These are phyloP conservation scores for Botia kubotai DNA, from an alignment of 2,797 vertebrate genomes.

Conservation along the genomic window DNA sequence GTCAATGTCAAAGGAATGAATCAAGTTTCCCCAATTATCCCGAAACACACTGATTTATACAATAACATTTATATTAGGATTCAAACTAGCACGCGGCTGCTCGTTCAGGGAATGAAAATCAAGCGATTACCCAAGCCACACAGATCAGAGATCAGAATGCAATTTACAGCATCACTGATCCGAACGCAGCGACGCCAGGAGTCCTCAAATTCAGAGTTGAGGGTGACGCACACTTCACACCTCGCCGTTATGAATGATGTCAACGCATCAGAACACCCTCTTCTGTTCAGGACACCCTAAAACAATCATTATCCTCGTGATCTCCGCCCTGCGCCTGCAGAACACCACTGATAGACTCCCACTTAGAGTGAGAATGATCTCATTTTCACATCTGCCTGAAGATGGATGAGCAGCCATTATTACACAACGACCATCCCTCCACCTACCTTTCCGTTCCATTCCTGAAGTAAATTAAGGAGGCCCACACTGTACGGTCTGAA, in stretches of 20 bases:
- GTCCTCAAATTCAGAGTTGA: slow-evolving; percentile 29
- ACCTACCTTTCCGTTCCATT: slow-evolving; percentile 40
- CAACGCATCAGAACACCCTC: slow-evolving; percentile 36
- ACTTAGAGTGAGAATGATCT: slow-evolving; percentile 54
- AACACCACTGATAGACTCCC: slow-evolving; percentile 47
- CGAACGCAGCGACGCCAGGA: slow-evolving; percentile 46
- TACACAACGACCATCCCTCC: slow-evolving; percentile 45
- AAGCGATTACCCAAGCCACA: slow-evolving; percentile 47
- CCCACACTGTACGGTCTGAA: slow-evolving; percentile 13
- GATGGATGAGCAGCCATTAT: slow-evolving; percentile 59
- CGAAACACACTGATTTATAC: slow-evolving; percentile 29
- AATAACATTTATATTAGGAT: slow-evolving; percentile 47
- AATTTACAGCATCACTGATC: slow-evolving; percentile 55
- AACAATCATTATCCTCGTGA: slow-evolving; percentile 46
- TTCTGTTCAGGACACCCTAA: slow-evolving; percentile 25
- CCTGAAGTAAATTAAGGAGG: slow-evolving; percentile 53
- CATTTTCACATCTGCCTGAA: slow-evolving; percentile 52
- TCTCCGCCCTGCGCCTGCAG: slow-evolving; percentile 7
- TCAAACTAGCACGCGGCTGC: slow-evolving; percentile 39
- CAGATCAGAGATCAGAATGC: slow-evolving; percentile 56
- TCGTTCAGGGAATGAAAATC: slow-evolving; percentile 30
- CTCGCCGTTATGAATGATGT: slow-evolving; percentile 37
- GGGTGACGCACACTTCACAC: slow-evolving; percentile 1
- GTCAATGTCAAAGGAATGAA: slow-evolving; percentile 40
- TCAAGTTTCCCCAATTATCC: slow-evolving; percentile 38